These are phyloP conservation scores for Hydractinia echinata DNA, from an alignment of 30 jellyfish, hydroid and myxozoan genomes.

Conservation along the genomic window DNA sequence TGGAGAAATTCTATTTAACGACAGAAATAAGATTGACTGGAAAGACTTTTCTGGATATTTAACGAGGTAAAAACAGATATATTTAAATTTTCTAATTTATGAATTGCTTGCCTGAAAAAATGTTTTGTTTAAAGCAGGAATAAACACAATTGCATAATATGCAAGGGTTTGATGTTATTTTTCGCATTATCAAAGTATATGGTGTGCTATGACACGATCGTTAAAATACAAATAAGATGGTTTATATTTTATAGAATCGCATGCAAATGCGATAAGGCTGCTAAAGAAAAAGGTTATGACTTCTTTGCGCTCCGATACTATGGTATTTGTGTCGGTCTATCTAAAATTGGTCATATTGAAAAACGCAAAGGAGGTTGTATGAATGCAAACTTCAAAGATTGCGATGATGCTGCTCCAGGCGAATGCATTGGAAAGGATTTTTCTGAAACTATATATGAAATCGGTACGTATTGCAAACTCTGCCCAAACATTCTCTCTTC, in stretches of 20 bases:
- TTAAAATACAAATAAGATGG: too few species aligned
- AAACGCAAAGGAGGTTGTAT: background rate
- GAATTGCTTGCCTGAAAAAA: too few species aligned
- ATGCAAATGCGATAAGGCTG: conserved; percentile 12
- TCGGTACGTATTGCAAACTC: background rate
- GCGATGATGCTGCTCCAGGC: background rate
- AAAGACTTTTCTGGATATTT: background rate
- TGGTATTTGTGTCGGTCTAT: conserved; percentile 1
- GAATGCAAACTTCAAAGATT: background rate
- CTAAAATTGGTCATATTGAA: background rate
- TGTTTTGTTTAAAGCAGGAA: too few species aligned
- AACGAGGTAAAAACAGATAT: too few species aligned
- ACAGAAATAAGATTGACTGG: background rate
- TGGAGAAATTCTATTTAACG: conserved; percentile 4
- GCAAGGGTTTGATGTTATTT: too few species aligned
- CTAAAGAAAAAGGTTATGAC: conserved; percentile 3
- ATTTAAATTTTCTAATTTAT: too few species aligned
- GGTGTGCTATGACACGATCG: too few species aligned
- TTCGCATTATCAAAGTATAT: too few species aligned
- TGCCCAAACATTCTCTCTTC: too few species aligned
- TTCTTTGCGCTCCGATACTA: conserved; percentile 4
- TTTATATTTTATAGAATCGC: background rate
- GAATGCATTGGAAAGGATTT: conserved; percentile 9
- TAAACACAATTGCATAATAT: too few species aligned
- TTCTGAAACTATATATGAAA: background rate